phyloP scores from a whole-genome alignment of 2,888 invertebrate genomes.

The Podotricha telesiphe region DNA sequence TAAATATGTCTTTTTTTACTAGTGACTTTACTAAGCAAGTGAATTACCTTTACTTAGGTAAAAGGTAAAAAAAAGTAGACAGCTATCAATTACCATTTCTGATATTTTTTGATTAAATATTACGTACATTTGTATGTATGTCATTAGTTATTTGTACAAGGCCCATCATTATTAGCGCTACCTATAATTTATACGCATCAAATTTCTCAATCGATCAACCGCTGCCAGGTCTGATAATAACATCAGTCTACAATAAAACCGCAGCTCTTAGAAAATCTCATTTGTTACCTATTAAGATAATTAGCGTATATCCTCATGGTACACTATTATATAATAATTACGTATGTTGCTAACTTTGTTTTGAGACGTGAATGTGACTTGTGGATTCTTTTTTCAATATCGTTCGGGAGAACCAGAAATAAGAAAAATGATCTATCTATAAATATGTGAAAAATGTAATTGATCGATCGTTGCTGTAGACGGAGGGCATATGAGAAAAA shows the following conservation, averaged over 20 bases:
- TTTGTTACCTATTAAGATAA: neutral
- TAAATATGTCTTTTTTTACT: too few species aligned
- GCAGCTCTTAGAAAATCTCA: neutral
- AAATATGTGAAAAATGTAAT: too few species aligned
- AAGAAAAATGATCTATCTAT: too few species aligned
- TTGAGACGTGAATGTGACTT: too few species aligned
- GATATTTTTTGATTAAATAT: neutral
- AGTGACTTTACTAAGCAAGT: too few species aligned
- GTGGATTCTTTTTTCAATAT: too few species aligned
- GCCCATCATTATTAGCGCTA: conserved; percentile 4
- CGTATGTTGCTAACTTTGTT: too few species aligned
- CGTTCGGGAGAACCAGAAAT: too few species aligned
- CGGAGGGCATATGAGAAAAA: too few species aligned
- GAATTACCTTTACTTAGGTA: too few species aligned
- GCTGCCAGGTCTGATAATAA: conserved; percentile 15
- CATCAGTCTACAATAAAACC: conserved; percentile 11
- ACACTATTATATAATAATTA: neutral
- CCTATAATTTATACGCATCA: conserved; percentile 2
- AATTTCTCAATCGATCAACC: conserved; percentile 7
- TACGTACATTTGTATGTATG: neutral
- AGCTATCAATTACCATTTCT: neutral
- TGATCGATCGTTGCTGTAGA: too few species aligned
- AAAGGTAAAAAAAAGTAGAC: neutral
- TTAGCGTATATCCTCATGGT: neutral
- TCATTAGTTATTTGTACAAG: conserved; percentile 15